Conservation (phyloP, 2,113 vertebrate genomes). For the Turnix velox region DNA sequence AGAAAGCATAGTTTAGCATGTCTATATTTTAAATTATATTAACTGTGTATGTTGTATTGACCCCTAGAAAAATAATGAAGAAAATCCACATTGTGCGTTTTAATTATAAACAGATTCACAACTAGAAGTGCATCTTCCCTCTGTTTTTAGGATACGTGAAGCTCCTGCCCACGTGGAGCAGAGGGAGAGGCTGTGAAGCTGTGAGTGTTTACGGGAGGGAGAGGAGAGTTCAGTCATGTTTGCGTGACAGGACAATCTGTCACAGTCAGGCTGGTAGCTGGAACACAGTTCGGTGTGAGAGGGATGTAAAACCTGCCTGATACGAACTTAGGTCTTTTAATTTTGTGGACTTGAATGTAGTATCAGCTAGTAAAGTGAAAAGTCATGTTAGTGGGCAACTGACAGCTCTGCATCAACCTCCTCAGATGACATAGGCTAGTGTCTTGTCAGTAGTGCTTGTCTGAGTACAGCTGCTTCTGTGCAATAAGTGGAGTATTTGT, state of each 20-base stretch:
- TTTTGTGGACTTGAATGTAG: background rate
- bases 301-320: fast-evolving
- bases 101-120: background rate
- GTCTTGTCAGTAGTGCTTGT: background rate
- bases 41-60: background rate
- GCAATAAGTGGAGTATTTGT: background rate
- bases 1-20: background rate
- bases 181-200: background rate
- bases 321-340: background rate
- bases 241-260: background rate
- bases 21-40: background rate
- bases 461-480: background rate
- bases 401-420: background rate
- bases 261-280: background rate
- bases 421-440: fast-evolving
- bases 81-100: background rate
- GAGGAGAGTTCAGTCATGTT: background rate
- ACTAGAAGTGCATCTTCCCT: background rate
- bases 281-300: background rate
- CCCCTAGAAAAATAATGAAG: background rate
- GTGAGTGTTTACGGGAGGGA: background rate
- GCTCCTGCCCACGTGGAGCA: background rate
- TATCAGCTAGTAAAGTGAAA: background rate
- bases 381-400: background rate
- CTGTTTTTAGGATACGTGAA: background rate